Conservation (phyloP, 2,888 invertebrate genomes). For the Pardosa pseudoannulata region DNA sequence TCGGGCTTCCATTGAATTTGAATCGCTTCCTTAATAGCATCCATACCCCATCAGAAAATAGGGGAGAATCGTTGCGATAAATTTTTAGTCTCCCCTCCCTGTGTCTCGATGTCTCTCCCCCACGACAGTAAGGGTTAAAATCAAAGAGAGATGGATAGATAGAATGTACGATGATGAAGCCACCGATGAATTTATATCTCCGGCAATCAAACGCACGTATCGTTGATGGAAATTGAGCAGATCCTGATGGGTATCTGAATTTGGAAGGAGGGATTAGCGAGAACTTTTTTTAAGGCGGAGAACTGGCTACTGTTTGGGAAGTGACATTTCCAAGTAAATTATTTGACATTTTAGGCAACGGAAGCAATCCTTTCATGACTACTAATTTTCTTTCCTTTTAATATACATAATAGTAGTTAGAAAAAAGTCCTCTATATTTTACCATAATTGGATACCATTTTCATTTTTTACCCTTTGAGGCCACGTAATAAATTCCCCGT, state of each 20-base stretch:
- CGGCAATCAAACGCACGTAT: neutral
- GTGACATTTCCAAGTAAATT: too few species aligned
- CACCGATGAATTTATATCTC: neutral
- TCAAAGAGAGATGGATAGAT: neutral
- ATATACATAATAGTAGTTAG: too few species aligned
- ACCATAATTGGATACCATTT: too few species aligned
- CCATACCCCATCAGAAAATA: neutral
- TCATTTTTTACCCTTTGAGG: too few species aligned
- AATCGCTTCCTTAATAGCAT: slow-evolving; percentile 14
- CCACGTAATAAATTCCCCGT: too few species aligned
- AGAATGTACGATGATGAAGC: neutral
- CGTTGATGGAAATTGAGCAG: neutral
- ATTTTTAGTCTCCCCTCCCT: neutral
- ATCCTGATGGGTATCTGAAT: neutral
- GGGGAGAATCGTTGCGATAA: neutral
- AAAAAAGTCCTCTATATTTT: too few species aligned
- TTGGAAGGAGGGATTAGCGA: too few species aligned
- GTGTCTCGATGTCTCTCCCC: neutral
- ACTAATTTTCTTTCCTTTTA: too few species aligned
- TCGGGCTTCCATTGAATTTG: slow-evolving; percentile 32
- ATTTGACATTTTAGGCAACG: too few species aligned
- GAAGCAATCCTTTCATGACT: too few species aligned
- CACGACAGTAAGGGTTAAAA: slow-evolving; percentile 23
- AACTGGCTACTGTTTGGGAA: too few species aligned
- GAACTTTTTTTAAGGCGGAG: too few species aligned